Evolutionary conservation across 2,113 vertebrate genomes (phyloP).

Genomic region (Ochotona princeps): DNA sequence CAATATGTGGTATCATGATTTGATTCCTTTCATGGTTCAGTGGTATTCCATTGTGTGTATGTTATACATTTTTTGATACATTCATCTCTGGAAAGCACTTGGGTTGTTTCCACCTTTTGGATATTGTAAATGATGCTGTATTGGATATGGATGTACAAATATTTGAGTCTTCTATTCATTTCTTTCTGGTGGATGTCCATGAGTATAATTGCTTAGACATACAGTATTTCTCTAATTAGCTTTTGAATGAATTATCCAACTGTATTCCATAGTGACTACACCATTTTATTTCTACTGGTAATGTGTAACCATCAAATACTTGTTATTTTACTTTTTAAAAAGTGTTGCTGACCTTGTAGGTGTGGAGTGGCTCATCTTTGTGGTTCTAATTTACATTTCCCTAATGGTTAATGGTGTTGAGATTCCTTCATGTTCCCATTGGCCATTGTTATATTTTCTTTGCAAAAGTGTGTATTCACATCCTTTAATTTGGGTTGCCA

Average conservation of each 20-base stretch:
- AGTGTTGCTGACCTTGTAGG: neutral
- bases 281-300: neutral
- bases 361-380: slow-evolving; percentile 16
- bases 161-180: slow-evolving; percentile 15
- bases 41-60: slow-evolving; percentile 12
- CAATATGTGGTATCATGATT: neutral
- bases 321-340: neutral
- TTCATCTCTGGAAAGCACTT: neutral
- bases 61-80: neutral
- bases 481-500: neutral
- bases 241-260: slow-evolving; percentile 24
- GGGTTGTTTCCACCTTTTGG: slow-evolving; percentile 30
- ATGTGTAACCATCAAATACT: neutral
- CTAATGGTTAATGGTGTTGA: slow-evolving; percentile 32
- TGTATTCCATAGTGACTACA: neutral
- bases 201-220: neutral
- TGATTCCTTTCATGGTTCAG: slow-evolving; percentile 13
- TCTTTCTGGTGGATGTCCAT: neutral
- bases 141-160: neutral
- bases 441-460: slow-evolving; percentile 22
- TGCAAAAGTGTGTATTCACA: neutral
- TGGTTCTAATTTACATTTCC: slow-evolving; percentile 43
- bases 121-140: slow-evolving; percentile 25
- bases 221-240: neutral
- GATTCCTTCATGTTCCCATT: slow-evolving; percentile 8